These are phyloP conservation scores for Callinectes sapidus DNA, from an alignment of 2,888 invertebrate genomes.

Conservation along the genomic window DNA sequence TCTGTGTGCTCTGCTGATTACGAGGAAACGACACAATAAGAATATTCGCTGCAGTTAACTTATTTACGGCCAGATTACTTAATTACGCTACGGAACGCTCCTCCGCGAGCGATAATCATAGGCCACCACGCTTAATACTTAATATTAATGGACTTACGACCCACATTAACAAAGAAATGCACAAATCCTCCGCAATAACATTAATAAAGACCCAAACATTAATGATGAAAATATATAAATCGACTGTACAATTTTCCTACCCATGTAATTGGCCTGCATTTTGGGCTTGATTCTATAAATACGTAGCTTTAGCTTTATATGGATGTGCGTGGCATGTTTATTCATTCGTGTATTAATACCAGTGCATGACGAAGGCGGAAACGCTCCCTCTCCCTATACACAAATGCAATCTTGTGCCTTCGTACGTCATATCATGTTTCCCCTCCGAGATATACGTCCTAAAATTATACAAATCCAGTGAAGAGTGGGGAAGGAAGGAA, in stretches of 20 bases:
- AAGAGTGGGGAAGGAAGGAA: neutral
- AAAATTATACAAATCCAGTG: conserved; percentile 19
- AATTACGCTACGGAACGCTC: conserved; percentile 20
- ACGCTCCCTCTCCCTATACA: neutral
- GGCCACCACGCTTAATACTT: conserved; percentile 13
- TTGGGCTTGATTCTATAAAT: conserved; percentile 30
- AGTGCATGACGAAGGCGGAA: conserved; percentile 10
- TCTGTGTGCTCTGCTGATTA: conserved; percentile 37
- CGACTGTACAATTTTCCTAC: neutral
- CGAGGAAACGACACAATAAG: conserved; percentile 34
- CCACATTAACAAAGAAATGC: conserved; percentile 23
- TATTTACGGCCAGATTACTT: conserved; percentile 31
- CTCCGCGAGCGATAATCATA: conserved; percentile 37
- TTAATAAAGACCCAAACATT: neutral
- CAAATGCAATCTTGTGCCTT: neutral
- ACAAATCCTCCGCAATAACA: neutral
- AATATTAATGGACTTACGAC: conserved; percentile 35
- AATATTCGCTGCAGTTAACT: conserved; percentile 26
- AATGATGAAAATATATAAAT: neutral
- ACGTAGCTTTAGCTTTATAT: neutral
- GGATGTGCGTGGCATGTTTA: neutral
- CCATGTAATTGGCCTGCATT: neutral
- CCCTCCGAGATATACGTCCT: neutral
- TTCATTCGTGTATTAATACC: conserved; percentile 9
- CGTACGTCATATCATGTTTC: conserved; percentile 6